phyloP scores from a whole-genome alignment of 2,113 vertebrate species.

The Notechis scutatus region DNA sequence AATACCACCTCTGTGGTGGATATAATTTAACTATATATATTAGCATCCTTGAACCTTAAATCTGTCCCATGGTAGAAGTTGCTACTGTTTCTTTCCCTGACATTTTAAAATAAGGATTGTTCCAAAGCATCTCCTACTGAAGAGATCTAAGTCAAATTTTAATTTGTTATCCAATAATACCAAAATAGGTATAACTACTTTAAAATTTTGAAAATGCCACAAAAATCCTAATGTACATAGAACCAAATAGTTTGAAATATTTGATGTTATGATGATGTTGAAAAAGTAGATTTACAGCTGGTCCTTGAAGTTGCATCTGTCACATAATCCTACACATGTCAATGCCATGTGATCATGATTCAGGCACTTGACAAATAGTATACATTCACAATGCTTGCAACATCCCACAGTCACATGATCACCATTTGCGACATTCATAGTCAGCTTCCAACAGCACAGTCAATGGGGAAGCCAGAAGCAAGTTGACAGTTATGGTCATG shows the following conservation, averaged over 20 bases:
- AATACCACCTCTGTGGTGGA: too few species aligned
- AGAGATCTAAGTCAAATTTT: neutral
- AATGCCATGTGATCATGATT: neutral
- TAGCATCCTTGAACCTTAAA: neutral
- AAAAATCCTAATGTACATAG: neutral
- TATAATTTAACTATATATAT: neutral
- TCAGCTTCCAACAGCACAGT: neutral
- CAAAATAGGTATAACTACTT: neutral
- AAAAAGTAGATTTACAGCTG: neutral
- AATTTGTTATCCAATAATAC: neutral
- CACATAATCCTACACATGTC: neutral
- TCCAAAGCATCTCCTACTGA: neutral
- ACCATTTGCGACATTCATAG: neutral
- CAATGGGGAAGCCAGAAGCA: neutral
- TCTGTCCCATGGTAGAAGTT: neutral
- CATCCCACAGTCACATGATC: neutral
- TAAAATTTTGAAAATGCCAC: neutral
- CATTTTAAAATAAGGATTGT: neutral
- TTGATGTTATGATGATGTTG: neutral
- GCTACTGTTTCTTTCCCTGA: neutral
- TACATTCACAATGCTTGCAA: neutral
- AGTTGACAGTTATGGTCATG: neutral
- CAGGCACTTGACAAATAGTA: neutral
- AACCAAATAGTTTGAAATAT: neutral
- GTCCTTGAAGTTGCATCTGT: neutral